Evolutionary conservation across 2,797 vertebrate species (phyloP).

Genomic region (Rhinogobio ventralis): DNA sequence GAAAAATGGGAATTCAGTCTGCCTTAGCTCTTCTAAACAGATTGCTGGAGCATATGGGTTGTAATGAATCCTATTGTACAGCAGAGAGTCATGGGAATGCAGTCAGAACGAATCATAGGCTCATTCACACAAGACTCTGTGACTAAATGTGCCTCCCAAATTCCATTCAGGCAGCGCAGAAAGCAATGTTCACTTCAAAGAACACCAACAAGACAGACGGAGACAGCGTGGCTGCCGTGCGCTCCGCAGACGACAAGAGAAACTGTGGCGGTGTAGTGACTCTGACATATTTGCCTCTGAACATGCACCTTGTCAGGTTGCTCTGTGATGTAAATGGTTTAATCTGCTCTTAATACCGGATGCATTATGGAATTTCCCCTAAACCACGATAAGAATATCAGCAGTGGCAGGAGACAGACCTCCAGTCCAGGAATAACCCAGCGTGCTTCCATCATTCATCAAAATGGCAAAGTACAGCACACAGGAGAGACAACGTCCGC

Average conservation of each 20-base stretch:
- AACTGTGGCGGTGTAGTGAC: background rate
- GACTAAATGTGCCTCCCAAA: constrained; percentile 9
- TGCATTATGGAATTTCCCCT: constrained; percentile 66
- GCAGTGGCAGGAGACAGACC: constrained; percentile 72
- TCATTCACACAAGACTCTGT: constrained; percentile 34
- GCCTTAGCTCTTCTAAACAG: constrained; percentile 46
- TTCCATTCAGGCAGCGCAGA: constrained; percentile 46
- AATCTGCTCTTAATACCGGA: constrained; percentile 73
- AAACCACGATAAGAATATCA: constrained; percentile 75
- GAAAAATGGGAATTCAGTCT: constrained; percentile 40
- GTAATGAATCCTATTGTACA: constrained; percentile 45
- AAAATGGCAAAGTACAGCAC: constrained; percentile 75
- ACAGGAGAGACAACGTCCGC: constrained; percentile 56
- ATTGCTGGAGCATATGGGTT: constrained; percentile 46
- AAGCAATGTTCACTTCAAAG: constrained; percentile 51
- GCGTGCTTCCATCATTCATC: constrained; percentile 78
- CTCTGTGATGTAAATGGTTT: constrained; percentile 64
- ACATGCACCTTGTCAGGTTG: constrained; percentile 62
- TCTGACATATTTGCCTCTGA: constrained; percentile 18
- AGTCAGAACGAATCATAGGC: constrained; percentile 42
- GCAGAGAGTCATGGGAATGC: constrained; percentile 27
- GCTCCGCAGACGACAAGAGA: constrained; percentile 28
- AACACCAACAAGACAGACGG: constrained; percentile 47
- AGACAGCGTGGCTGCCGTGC: constrained; percentile 38
- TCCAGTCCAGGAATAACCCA: constrained; percentile 73